These are phyloP conservation scores for Arizona elegans DNA, from an alignment of 2,113 vertebrate genomes.

Conservation along the genomic window DNA sequence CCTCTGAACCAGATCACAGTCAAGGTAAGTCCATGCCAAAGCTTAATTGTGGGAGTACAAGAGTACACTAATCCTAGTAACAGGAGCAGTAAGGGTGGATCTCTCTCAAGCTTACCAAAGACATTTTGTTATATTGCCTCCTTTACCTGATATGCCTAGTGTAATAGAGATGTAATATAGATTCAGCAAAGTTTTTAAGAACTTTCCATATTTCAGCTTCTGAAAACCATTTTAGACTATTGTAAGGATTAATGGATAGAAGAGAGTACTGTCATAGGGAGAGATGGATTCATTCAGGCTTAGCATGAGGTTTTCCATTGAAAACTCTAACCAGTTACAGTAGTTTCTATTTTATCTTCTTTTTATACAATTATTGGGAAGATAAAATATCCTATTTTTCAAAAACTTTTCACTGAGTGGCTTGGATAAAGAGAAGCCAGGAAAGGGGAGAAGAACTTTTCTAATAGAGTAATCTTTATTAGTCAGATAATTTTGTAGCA, in stretches of 20 bases:
- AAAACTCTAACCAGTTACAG: background rate
- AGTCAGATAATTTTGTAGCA: background rate
- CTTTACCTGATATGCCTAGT: background rate
- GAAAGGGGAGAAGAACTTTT: background rate
- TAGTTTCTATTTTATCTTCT: background rate
- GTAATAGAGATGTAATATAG: background rate
- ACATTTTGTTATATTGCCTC: background rate
- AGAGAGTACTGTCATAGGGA: background rate
- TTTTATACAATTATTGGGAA: background rate
- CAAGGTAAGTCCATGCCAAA: conserved; percentile 47
- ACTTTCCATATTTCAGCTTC: background rate
- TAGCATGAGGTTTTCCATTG: background rate
- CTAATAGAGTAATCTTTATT: background rate
- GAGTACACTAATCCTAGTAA: background rate
- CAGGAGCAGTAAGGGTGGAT: accelerated
- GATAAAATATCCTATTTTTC: background rate
- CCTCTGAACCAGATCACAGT: background rate
- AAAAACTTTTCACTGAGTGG: background rate
- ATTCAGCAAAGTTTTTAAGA: background rate
- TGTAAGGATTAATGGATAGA: background rate
- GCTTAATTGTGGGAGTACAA: background rate
- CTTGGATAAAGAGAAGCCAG: background rate
- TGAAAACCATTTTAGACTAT: background rate
- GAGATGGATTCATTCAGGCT: background rate
- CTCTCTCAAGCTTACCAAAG: background rate